Base-by-base conservation (phyloP, 2,797 vertebrate species). In the Intellagama lesueurii region DNA sequence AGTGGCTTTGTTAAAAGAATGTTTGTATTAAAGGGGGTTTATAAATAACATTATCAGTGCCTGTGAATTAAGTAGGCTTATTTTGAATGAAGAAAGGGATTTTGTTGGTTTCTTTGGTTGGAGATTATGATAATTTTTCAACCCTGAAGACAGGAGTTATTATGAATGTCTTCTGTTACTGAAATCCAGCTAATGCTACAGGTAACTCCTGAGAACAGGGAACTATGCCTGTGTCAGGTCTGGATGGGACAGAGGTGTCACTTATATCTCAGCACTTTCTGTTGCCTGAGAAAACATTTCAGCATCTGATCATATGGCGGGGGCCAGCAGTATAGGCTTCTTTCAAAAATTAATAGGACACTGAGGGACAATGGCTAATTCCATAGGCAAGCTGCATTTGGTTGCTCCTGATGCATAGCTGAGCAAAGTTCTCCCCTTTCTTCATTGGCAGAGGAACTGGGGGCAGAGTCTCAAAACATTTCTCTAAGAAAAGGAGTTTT, bases 41-140 rank as follows among this genome's bases (percentile, higher is more conserved):
- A 32, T 64, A 5, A 88, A 83, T 90, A 87, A 83, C 64, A 47
- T 83, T 49, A 84, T 90, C 35, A 49, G 3, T 35, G 56, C 30
- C 56, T 70, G 76, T 86, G 2, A 85, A 77, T 66, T 77, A 85
- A 88, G 1, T 60, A 9, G 28, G 72, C 52, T 83, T 90, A 83
- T 83, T n/a, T 16, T 66, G 30, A 83, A 75, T 44, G 68, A 60
- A 90, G 40, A 85, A 81, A 77, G 68, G 68, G 8, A 32, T 60
- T 79, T 84, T 90, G 82, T 80, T 68, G 75, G 69, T 81, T 87
- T 66, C 35, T 69, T 19, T 14, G 66, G 56, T 80, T 16, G 69
- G 69, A 81, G 70, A 86, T 86, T 86, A 81, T 76, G 69, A 28
- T 86, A 89, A 89, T 89, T 86, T 75, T 86, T 75, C 60, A 86